Conservation (phyloP, 2,113 vertebrate genomes). For the Catharus minimus region DNA sequence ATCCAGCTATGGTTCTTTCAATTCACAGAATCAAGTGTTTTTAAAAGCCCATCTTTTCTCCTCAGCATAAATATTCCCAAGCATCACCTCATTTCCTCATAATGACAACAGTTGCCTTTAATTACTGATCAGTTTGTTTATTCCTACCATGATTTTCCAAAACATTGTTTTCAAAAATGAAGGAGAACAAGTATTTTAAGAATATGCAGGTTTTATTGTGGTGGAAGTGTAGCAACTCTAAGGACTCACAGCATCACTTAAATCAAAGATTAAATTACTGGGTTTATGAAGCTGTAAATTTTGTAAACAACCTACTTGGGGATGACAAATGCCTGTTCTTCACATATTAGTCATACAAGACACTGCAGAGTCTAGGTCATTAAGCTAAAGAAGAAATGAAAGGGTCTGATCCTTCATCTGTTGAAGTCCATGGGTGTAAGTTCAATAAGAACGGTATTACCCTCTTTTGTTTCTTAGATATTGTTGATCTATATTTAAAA, state of each 20-base stretch:
- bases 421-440: neutral
- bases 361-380: neutral
- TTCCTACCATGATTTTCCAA: neutral
- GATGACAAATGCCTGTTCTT: neutral
- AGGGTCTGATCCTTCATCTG: neutral
- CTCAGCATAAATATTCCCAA: neutral
- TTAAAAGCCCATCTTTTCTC: neutral
- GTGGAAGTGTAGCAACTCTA: neutral
- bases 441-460: neutral
- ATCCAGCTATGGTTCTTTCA: neutral
- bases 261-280: neutral
- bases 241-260: neutral
- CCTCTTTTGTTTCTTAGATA: constrained; percentile 9
- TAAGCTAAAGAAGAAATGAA: neutral
- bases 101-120: neutral
- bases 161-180: neutral
- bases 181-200: neutral
- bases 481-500: constrained; percentile 51
- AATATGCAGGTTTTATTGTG: neutral
- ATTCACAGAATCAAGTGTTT: neutral
- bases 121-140: neutral
- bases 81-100: neutral
- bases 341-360: neutral
- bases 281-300: neutral
- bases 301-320: neutral